Evolutionary conservation across 2,797 vertebrate genomes (phyloP), one percentile per base, ranked within the genome.

Genomic region (Gambusia yucatana): DNA sequence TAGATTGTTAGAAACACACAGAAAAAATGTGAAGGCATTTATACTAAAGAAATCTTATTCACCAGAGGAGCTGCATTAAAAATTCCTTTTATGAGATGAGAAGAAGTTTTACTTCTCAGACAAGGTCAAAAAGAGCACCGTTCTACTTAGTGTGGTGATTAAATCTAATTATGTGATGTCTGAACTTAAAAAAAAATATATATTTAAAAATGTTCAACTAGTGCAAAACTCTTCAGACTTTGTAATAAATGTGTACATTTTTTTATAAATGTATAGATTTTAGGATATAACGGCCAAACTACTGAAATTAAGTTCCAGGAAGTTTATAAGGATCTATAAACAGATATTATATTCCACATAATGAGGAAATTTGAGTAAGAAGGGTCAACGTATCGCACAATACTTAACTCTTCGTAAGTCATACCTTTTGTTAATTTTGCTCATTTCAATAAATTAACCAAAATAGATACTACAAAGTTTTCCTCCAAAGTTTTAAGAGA

Each of bases 111-210:
- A 77, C 63, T 85, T 83, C 78, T 77, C 69, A 83, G 28, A 80
- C 47, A 72, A 9, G 28, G 67, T 78, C 79, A 76, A 81, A 88
- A 88, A 85, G 74, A 76, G 69, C 50, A 75, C 44, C 50, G 57
- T 83, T 83, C 77, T 25, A 63, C 36, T 2, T 65, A 33, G 50
- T 63, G 50, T 82, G 77, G 50, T 77, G 77, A 91, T 91, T 81
- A 87, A 83, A 89, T 75, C 30, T 8, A 33, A 52, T 6, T 30
- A 84, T 83, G 80, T 91, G 80, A 87, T 86, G 81, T 87, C 48
- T 75, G 47, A 8, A 82, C 76, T 78, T 86, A 91, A 92, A 88
- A 92, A 88, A 77, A 47, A 89, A 87, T 81, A 33, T 77, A 67
- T 30, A 71, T 79, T 77, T 80, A 52, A 67, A 57, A 39, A 72